Conservation (phyloP, 2,797 vertebrate genomes). For the Gephyroberyx darwinii region DNA sequence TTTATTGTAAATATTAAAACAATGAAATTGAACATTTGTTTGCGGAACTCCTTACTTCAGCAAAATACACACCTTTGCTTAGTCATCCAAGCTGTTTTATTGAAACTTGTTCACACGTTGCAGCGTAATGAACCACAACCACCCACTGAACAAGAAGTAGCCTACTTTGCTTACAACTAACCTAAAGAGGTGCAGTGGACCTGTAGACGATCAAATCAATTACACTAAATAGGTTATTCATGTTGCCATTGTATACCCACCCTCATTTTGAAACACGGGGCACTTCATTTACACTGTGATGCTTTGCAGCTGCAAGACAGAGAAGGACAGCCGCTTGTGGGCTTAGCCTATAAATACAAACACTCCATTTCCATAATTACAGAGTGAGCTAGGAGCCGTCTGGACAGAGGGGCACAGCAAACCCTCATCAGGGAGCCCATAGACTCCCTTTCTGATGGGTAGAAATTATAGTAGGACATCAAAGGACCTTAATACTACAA, state of each 20-base stretch:
- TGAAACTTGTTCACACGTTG: conserved; percentile 51
- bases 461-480: conserved; percentile 80
- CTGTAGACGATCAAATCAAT: conserved; percentile 57
- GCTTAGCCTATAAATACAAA: conserved; percentile 95
- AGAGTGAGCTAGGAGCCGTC: conserved; percentile 88
- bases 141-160: conserved; percentile 57
- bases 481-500: conserved; percentile 82
- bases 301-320: conserved; percentile 88
- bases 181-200: conserved; percentile 37
- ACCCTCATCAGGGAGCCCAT: conserved; percentile 80
- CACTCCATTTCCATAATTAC: conserved; percentile 92
- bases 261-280: conserved; percentile 68
- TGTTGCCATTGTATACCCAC: conserved; percentile 66
- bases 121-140: conserved; percentile 50
- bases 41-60: conserved; percentile 21
- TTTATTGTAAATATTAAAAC: conserved; percentile 93
- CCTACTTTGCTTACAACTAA: conserved; percentile 34
- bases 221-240: conserved; percentile 57
- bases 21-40: conserved; percentile 67
- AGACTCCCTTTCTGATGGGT: conserved; percentile 79
- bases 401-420: conserved; percentile 83
- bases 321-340: conserved; percentile 88
- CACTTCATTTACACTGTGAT: conserved; percentile 87
- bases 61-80: neutral
- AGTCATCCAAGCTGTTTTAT: conserved; percentile 1